These are phyloP conservation scores for Tauraco hartlaubi DNA, from an alignment of 2,797 vertebrate species.

Conservation along the genomic window DNA sequence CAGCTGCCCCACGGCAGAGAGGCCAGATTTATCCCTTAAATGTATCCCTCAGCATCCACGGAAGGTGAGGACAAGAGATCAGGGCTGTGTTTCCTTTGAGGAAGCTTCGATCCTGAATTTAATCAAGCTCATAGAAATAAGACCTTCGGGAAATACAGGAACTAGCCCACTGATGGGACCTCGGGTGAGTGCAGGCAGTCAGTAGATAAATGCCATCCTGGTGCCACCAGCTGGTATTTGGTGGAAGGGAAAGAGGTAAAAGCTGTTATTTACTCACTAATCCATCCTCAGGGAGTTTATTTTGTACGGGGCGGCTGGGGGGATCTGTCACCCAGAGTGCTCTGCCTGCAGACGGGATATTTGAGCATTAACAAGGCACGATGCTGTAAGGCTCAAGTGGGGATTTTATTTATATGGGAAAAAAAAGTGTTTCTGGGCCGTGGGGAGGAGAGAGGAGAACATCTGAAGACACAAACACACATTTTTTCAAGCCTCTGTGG, in stretches of 20 bases:
- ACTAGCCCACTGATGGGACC: not conserved
- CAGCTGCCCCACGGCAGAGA: fast-evolving
- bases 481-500: not conserved
- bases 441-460: not conserved
- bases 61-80: not conserved
- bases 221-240: not conserved
- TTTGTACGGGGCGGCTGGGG: fast-evolving
- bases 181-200: not conserved
- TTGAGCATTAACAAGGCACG: not conserved
- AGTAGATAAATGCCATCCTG: not conserved
- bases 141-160: not conserved
- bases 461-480: not conserved
- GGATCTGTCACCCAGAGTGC: fast-evolving
- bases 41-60: not conserved
- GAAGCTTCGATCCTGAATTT: not conserved
- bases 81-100: not conserved
- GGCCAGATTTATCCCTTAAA: not conserved
- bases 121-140: fast-evolving
- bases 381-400: not conserved
- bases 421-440: not conserved
- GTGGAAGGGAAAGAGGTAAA: not conserved
- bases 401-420: not conserved
- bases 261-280: not conserved
- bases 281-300: not conserved
- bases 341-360: not conserved